Percentiles rank a stretch among this genome's conserved stretches.
phyloP scores from a whole-genome alignment of 2,888 invertebrate species.

The Muscina levida region DNA sequence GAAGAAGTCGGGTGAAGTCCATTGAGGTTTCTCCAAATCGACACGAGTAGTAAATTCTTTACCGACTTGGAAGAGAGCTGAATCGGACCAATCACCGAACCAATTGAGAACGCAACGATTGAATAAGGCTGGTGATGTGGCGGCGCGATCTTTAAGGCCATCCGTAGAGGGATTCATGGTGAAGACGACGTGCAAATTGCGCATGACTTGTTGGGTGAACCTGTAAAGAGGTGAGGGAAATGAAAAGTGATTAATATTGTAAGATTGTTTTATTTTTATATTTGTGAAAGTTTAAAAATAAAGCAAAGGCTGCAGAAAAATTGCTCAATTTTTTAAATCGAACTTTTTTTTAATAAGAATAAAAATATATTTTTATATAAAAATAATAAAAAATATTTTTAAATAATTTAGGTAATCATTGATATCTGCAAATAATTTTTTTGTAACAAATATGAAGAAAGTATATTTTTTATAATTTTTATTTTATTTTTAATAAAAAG shows the following conservation, averaged over 20 bases:
- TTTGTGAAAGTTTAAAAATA: conserved; percentile 1
- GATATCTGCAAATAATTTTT: no score
- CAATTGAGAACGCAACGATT: conserved; percentile 99
- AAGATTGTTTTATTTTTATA: no score
- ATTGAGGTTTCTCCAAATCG: conserved; percentile 93
- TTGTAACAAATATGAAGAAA: no score
- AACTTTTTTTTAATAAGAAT: no score
- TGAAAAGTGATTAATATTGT: no score
- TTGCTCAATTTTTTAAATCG: no score
- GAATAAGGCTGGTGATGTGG: conserved; percentile 99
- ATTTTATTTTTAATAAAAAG: no score
- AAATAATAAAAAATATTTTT: no score
- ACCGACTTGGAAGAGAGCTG: conserved; percentile 96
- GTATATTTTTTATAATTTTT: no score
- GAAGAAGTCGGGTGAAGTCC: conserved; percentile 94
- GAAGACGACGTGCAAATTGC: conserved; percentile 99
- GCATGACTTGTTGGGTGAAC: conserved; percentile 99
- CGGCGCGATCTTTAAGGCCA: conserved; percentile 98
- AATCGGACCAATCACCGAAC: conserved; percentile 99
- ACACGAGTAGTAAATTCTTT: conserved; percentile 97
- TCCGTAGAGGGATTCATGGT: conserved; percentile 99
- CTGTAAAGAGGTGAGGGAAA: conserved; percentile 50
- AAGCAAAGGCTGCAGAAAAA: no score
- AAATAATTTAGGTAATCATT: no score
- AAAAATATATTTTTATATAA: no score